Evolutionary conservation across 2,888 invertebrate genomes (phyloP).

Genomic region (Uloborus plumipes): DNA sequence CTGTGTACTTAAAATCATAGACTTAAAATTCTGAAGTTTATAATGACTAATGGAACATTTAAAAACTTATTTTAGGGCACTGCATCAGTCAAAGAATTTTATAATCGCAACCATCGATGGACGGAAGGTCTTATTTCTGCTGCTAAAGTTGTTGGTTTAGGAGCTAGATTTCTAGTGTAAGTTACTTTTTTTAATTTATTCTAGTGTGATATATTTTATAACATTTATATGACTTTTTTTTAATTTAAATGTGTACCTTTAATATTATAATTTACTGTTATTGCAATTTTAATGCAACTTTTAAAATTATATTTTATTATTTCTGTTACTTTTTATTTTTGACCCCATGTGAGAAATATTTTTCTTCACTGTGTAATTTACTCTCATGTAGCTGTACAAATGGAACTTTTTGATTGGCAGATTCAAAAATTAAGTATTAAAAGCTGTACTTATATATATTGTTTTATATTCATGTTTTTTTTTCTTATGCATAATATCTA

Average conservation of each 20-base stretch:
- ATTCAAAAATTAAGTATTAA: no score
- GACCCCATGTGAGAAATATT: background rate
- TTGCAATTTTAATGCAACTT: background rate
- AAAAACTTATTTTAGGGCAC: slow-evolving; percentile 76
- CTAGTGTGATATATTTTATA: background rate
- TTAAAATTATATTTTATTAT: background rate
- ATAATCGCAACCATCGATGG: slow-evolving; percentile 98
- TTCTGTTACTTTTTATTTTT: background rate
- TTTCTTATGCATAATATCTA: background rate
- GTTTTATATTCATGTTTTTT: background rate
- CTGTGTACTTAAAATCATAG: no score
- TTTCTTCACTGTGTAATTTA: no score
- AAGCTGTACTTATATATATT: no score
- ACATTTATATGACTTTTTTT: background rate
- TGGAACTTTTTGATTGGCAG: no score
- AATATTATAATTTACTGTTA: no score
- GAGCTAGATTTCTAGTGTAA: slow-evolving; percentile 93
- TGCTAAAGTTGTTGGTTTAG: slow-evolving; percentile 96
- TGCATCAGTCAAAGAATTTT: slow-evolving; percentile 92
- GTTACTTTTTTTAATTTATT: slow-evolving; percentile 70
- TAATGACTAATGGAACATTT: background rate
- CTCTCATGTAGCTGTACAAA: no score
- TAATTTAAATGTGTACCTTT: no score
- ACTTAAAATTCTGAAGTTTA: no score
- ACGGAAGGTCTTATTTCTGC: slow-evolving; percentile 98